Percentiles rank a stretch among this genome's conserved stretches.
phyloP scores from a whole-genome alignment of 2,797 vertebrate genomes.

The Coendou prehensilis region DNA sequence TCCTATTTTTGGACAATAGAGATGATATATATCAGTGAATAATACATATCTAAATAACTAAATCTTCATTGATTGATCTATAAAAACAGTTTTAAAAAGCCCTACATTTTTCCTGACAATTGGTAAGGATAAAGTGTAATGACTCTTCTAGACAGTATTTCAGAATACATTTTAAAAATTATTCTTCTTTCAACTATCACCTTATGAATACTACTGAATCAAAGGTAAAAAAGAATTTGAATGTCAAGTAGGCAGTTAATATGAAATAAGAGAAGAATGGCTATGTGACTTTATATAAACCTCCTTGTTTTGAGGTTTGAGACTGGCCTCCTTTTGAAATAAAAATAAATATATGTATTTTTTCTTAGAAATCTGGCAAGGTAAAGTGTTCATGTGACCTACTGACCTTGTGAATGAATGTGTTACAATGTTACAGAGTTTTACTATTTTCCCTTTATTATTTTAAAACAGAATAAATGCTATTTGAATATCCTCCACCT shows the following conservation, averaged over 20 bases:
- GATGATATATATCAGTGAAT: background rate
- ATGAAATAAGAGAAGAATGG: background rate
- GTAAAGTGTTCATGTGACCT: background rate
- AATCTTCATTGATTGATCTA: background rate
- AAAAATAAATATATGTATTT: background rate
- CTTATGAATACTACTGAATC: background rate
- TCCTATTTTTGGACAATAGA: constrained; percentile 18
- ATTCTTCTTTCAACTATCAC: constrained; percentile 1
- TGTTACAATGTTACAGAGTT: background rate
- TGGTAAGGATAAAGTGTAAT: background rate
- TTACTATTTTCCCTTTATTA: constrained; percentile 36
- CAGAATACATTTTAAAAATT: background rate
- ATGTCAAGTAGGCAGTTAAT: background rate
- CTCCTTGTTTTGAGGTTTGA: background rate
- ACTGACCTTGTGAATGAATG: background rate
- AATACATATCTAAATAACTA: constrained; percentile 17
- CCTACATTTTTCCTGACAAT: background rate
- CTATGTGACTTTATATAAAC: background rate
- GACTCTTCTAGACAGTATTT: background rate
- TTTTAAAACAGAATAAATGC: constrained; percentile 6
- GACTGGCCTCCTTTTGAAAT: background rate
- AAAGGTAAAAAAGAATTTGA: constrained; percentile 42
- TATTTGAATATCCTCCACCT: background rate
- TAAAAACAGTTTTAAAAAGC: background rate
- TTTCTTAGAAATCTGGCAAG: constrained; percentile 19